Conservation (phyloP, 2,888 invertebrate genomes). For the Metellina segmentata region DNA sequence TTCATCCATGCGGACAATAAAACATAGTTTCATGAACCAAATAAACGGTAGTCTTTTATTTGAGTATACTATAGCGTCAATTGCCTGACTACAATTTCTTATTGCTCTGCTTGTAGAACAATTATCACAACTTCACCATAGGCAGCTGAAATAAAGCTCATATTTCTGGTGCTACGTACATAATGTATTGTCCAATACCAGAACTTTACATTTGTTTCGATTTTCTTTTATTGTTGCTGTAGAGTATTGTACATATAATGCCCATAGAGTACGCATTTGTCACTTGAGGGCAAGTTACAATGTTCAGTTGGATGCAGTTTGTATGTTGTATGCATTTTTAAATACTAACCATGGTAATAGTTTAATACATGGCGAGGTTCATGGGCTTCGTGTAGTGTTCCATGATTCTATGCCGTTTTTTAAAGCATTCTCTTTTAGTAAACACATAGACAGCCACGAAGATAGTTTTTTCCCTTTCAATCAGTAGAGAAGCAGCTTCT, state of each 20-base stretch:
- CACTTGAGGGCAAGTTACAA: neutral
- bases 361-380: neutral
- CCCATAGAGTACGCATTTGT: too few relatives aligned
- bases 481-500: neutral
- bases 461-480: neutral
- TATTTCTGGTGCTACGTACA: conserved; percentile 53
- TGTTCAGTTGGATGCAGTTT: neutral
- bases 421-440: neutral
- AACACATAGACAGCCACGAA: neutral
- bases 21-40: too few relatives aligned
- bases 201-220: neutral
- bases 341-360: neutral
- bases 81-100: neutral
- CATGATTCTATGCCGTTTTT: neutral
- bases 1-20: too few relatives aligned
- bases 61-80: neutral
- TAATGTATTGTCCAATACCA: neutral
- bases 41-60: too few relatives aligned
- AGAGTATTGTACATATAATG: too few relatives aligned
- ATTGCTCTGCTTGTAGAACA: neutral
- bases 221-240: too few relatives aligned
- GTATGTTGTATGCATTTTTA: conserved; percentile 1
- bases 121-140: neutral
- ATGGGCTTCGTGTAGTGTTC: neutral
- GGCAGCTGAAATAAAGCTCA: conserved; percentile 62